These are phyloP conservation scores for Erethizon dorsatum DNA, from an alignment of 2,797 vertebrate genomes.

Conservation along the genomic window DNA sequence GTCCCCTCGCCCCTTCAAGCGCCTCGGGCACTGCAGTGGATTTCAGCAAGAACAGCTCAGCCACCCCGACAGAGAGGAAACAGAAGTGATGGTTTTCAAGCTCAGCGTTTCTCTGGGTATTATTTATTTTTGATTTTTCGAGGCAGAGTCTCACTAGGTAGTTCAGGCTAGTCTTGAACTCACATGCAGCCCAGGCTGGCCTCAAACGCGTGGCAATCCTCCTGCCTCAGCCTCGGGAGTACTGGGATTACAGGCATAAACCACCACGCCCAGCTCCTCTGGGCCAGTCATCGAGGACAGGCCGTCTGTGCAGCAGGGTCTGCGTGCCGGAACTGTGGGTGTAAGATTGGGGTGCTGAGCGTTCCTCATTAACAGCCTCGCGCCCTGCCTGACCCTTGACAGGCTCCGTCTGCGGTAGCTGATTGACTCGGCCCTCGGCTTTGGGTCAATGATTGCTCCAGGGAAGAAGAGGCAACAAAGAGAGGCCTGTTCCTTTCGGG, in stretches of 20 bases:
- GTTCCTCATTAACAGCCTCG: fast-evolving
- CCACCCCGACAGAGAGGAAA: background rate
- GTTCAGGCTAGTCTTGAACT: background rate
- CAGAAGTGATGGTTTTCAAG: background rate
- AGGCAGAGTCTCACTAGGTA: background rate
- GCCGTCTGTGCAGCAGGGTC: fast-evolving
- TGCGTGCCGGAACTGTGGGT: background rate
- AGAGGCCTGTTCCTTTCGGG: background rate
- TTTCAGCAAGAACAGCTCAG: background rate
- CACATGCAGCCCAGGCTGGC: background rate
- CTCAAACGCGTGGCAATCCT: background rate
- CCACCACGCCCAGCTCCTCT: no score
- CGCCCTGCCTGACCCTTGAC: background rate
- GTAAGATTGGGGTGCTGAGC: background rate
- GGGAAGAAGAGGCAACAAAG: constrained; percentile 12
- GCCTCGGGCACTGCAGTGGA: fast-evolving
- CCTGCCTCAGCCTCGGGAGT: background rate
- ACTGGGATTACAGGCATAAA: background rate
- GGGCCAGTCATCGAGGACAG: background rate
- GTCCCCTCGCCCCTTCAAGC: background rate
- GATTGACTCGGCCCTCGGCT: constrained; percentile 16
- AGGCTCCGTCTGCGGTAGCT: background rate
- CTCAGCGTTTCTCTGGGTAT: fast-evolving
- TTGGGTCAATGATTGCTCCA: constrained; percentile 2
- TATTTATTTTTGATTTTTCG: background rate